Evolutionary conservation across 2,797 vertebrate species (phyloP).

Genomic region (Chaetodon trifasciatus): DNA sequence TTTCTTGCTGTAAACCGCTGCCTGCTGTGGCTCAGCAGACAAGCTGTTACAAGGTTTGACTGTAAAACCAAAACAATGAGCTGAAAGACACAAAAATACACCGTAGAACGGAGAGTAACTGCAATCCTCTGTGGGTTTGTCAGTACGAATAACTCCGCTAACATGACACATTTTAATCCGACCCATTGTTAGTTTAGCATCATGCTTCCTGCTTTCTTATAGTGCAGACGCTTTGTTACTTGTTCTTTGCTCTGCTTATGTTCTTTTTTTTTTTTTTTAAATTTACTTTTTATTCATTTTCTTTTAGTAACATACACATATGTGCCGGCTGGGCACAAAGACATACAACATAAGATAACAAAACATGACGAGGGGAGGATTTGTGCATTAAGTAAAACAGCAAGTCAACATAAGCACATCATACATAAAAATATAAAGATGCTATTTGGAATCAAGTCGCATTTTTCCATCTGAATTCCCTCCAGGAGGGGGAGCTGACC

Average conservation of each 20-base stretch:
- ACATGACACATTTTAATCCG: not conserved
- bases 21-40: not conserved
- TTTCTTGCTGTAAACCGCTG: not conserved
- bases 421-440: no score
- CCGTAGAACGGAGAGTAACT: not conserved
- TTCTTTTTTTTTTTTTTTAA: no score
- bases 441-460: no score
- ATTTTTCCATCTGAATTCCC: no score
- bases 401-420: no score
- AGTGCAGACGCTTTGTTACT: not conserved
- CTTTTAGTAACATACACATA: no score
- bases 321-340: no score
- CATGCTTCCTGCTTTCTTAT: not conserved
- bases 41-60: not conserved
- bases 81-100: conserved; percentile 4
- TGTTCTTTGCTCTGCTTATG: not conserved
- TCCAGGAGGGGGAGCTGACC: no score
- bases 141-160: not conserved
- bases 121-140: not conserved
- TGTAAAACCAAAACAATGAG: conserved; percentile 19
- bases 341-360: no score
- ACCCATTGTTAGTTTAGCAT: not conserved
- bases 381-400: no score
- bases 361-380: no score
- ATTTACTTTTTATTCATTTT: no score